Base-by-base conservation (phyloP, 2,797 vertebrate genomes). In the Acanthurus lineatus region DNA sequence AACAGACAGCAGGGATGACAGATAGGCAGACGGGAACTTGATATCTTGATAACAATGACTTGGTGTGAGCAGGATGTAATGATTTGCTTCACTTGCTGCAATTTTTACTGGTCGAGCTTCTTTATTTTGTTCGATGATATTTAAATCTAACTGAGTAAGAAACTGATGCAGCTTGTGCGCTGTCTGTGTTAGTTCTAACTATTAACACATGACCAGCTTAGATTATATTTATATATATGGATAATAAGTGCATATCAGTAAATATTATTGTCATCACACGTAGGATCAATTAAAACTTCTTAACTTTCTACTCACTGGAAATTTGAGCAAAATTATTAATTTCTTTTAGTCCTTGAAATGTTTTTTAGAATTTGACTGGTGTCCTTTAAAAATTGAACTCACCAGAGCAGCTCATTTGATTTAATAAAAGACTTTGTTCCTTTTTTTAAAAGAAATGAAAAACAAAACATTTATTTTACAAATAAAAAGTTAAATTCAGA, bases 21-120 rank as follows among this genome's bases (percentile, higher is more conserved):
- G 76, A 75, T 40, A 72, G 62, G 19, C 66, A 67, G 76, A 79
- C 9, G 3, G 69, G 56, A 84, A 73, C 54, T 62, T 68, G 71
- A 82, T 83, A 75, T 59, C 52, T 81, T 84, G n/a, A 72, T 66
- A 73, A 65, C 14, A 61, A 57, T 52, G 42, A 56, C 28, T 75
- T 14, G 14, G 7, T 66, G 51, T 51, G 28, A 74, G 59, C 42
- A 69, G 44, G 45, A 65, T 42, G 40, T 74, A 68, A 75, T 64
- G 53, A 77, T 51, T 59, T 28, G 32, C 65, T 76, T n/a, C 25
- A 9, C 28, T 58, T 83, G 48, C 28, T 51, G 62, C 42, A 69
- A 44, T 48, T 69, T 73, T 69, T 51, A 64, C 38, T 54, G 7
- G 20, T 47, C 28, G 40, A 14, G 2, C 48, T 48, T 73, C 22